phyloP scores from a whole-genome alignment of 2,113 vertebrate species.

The Paramisgurnus dabryanus region DNA sequence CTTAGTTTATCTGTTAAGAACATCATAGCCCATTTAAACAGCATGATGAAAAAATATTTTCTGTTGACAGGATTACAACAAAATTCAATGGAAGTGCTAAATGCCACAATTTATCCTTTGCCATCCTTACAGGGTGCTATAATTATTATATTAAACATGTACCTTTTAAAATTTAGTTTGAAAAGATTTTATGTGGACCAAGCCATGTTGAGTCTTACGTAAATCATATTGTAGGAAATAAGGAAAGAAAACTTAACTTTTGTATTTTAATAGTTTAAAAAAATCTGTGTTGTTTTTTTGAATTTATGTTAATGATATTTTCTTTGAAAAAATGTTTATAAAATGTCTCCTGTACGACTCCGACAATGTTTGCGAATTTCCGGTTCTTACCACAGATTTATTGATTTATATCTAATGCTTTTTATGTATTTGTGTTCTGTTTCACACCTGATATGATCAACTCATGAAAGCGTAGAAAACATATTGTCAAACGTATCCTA shows the following conservation, averaged over 20 bases:
- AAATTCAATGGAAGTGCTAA: background rate
- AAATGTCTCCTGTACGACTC: slow-evolving; percentile 50
- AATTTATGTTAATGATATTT: slow-evolving; percentile 60
- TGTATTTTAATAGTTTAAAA: slow-evolving; percentile 60
- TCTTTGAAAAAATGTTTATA: slow-evolving; percentile 61
- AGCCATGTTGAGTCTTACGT: slow-evolving; percentile 56
- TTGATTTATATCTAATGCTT: background rate
- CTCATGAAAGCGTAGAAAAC: slow-evolving; percentile 11
- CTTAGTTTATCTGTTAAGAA: slow-evolving; percentile 55
- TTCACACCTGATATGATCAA: background rate
- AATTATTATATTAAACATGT: slow-evolving; percentile 55
- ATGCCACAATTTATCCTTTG: slow-evolving; percentile 33
- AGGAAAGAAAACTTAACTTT: slow-evolving; percentile 46
- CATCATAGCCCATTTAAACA: slow-evolving; percentile 14
- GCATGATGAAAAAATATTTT: slow-evolving; percentile 1
- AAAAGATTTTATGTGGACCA: slow-evolving; percentile 67
- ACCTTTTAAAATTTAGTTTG: slow-evolving; percentile 61
- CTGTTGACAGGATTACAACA: background rate
- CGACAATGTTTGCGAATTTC: background rate
- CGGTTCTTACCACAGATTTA: background rate
- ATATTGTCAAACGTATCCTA: background rate
- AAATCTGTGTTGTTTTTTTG: slow-evolving; percentile 64
- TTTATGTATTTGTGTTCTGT: slow-evolving; percentile 12
- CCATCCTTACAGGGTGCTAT: slow-evolving; percentile 70
- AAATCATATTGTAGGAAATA: slow-evolving; percentile 24